These are phyloP conservation scores for Clarias fuscus DNA, from an alignment of 2,797 vertebrate species.

Conservation along the genomic window DNA sequence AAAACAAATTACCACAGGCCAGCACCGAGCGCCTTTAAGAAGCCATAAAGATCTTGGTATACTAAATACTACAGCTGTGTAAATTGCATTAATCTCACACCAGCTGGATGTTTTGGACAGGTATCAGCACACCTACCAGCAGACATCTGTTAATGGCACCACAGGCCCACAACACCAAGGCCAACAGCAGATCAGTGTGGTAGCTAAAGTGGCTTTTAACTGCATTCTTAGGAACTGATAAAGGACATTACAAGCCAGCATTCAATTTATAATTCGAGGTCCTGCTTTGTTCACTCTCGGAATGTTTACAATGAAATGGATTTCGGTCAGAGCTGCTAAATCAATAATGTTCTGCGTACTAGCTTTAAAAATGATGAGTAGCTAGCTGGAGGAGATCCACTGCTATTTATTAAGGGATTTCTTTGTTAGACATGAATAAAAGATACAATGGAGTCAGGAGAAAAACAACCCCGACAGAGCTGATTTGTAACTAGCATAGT, in stretches of 20 bases:
- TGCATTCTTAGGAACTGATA: not conserved
- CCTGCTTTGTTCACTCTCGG: not conserved
- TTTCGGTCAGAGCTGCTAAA: not conserved
- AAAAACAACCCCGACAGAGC: not conserved
- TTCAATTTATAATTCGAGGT: not conserved
- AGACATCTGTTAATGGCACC: slow-evolving; percentile 23
- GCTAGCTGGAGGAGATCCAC: not conserved
- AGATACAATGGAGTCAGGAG: not conserved
- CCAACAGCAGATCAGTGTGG: not conserved
- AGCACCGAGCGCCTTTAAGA: slow-evolving; percentile 13
- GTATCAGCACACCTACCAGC: slow-evolving; percentile 29
- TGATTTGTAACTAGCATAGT: not conserved
- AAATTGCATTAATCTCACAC: slow-evolving; percentile 19
- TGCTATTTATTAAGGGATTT: not conserved
- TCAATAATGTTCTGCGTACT: not conserved
- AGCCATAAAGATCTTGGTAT: slow-evolving; percentile 6
- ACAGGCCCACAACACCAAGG: not conserved
- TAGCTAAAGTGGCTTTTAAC: slow-evolving; percentile 19
- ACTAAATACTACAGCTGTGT: not conserved
- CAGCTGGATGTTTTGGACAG: slow-evolving; percentile 33
- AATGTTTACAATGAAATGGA: slow-evolving; percentile 2
- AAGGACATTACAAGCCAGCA: not conserved
- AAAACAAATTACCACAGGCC: slow-evolving; percentile 26
- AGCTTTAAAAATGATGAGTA: not conserved
- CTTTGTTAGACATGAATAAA: not conserved